Base-by-base conservation (phyloP, 2,797 vertebrate species). In the Ambastaia sidthimunki region DNA sequence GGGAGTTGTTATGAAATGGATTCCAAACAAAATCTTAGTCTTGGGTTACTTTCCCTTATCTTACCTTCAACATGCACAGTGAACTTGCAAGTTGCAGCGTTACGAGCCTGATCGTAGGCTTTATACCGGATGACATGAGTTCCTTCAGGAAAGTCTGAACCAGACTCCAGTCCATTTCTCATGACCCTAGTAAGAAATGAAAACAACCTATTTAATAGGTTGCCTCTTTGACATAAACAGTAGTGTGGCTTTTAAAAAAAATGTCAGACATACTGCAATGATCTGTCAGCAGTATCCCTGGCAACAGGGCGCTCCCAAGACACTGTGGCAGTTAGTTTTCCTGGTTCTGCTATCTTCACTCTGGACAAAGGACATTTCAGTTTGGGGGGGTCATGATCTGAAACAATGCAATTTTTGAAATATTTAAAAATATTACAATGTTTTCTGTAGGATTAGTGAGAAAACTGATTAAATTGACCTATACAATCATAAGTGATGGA, bases 71-170 rank as follows among this genome's bases (percentile, higher is more conserved):
- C 91, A 12, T 95, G 95, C 71, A 99, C 81, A 6, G 94, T 92
- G 85, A 99, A 99, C 90, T 98, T 99, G 96, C 97, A 99, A 89
- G 94, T 95, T 0, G 97, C 97, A 80, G 94, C 91, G 90, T 99
- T 99, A 86, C 95, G 93, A 0, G 97, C 96, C 86, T 92, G 93
- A 86, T 99, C 98, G 0, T 96, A 95, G 63, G 94, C 96, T 3
- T 94, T 97, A 87, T 98, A 99, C 76, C 94, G 94, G 85, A 99
- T 94, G 4, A 98, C 76, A 9, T 93, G 94, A 0, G 90, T 89
- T 71, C 97, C 97, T 85, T 98, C 97, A 0, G 93, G 90, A 88
- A 99, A 95, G 0, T 95, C 91, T 0, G 94, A 96, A 68, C 92
- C 95, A 0, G 97, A 93, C 80, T 94, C 89, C 0, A 91, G 95